Evolutionary conservation across 2,113 vertebrate genomes (phyloP).

Genomic region (Oryzias woworae): DNA sequence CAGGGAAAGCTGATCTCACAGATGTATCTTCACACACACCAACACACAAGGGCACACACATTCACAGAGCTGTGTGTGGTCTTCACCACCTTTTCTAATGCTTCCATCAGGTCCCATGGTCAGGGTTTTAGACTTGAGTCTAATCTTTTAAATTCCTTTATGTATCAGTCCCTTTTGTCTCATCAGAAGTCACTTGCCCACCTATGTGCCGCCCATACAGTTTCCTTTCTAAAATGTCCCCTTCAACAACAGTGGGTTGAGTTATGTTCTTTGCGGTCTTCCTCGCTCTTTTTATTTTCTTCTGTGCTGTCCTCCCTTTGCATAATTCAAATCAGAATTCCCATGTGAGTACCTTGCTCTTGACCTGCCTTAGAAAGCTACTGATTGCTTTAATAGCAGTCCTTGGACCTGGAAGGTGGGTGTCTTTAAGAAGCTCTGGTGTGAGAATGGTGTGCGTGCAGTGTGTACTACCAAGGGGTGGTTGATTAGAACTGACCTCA

Average conservation of each 20-base stretch:
- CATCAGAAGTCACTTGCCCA: slow-evolving; percentile 43
- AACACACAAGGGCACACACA: slow-evolving; percentile 24
- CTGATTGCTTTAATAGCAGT: slow-evolving; percentile 82
- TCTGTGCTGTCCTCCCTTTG: slow-evolving; percentile 44
- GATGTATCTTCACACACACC: slow-evolving; percentile 38
- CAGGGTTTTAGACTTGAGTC: slow-evolving; percentile 43
- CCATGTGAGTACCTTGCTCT: slow-evolving; percentile 71
- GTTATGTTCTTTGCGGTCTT: slow-evolving; percentile 52
- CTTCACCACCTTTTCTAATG: slow-evolving; percentile 51
- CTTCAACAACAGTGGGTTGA: slow-evolving; percentile 20
- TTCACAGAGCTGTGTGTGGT: slow-evolving; percentile 60
- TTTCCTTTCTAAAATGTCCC: slow-evolving; percentile 26
- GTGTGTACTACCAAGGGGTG: slow-evolving; percentile 60
- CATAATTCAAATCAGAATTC: slow-evolving; percentile 73
- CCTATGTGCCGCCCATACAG: slow-evolving; percentile 24
- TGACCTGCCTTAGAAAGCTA: slow-evolving; percentile 69
- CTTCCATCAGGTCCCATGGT: slow-evolving; percentile 58
- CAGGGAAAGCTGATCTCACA: slow-evolving; percentile 70
- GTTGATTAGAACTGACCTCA: slow-evolving; percentile 76
- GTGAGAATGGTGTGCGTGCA: slow-evolving; percentile 36
- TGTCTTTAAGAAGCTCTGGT: slow-evolving; percentile 63
- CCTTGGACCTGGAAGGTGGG: slow-evolving; percentile 68
- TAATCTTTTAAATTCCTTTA: slow-evolving; percentile 66
- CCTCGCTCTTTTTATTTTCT: slow-evolving; percentile 37
- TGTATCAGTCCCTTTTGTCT: slow-evolving; percentile 41